A percentile compares a stretch with the other conserved stretches of the same genome.
These are phyloP conservation scores for Spilarctia lutea DNA, from an alignment of 2,888 invertebrate genomes.

Conservation along the genomic window DNA sequence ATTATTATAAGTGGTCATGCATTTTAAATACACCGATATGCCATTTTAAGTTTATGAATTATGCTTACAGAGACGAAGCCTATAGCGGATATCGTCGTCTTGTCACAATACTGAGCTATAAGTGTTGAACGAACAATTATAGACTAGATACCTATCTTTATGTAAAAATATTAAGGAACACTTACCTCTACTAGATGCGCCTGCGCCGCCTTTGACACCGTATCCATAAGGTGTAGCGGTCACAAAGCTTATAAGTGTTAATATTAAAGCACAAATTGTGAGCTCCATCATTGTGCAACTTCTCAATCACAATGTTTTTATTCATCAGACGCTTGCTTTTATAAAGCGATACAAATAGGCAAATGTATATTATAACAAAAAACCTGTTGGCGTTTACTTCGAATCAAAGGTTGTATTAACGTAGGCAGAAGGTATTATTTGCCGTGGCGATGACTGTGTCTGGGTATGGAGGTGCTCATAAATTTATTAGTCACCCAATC, in stretches of 20 bases:
- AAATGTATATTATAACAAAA: slow-evolving; percentile 73
- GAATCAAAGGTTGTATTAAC: slow-evolving; percentile 74
- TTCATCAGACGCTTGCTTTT: slow-evolving; percentile 72
- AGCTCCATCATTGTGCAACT: slow-evolving; percentile 82
- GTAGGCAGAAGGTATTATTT: slow-evolving; percentile 72
- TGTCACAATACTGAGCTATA: not conserved
- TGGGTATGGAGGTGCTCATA: slow-evolving; percentile 50
- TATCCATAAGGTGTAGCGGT: slow-evolving; percentile 75
- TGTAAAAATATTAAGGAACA: slow-evolving; percentile 14
- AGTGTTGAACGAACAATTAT: not conserved
- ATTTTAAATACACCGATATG: not conserved
- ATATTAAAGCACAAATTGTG: slow-evolving; percentile 66
- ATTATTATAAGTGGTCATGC: not conserved
- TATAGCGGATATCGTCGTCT: not conserved
- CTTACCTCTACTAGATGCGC: slow-evolving; percentile 75
- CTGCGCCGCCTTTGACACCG: slow-evolving; percentile 76
- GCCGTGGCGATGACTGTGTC: slow-evolving; percentile 59
- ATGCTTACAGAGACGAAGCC: not conserved
- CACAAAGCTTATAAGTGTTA: slow-evolving; percentile 67
- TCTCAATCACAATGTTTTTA: slow-evolving; percentile 76
- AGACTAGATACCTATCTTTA: not conserved
- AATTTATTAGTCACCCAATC: slow-evolving; percentile 63
- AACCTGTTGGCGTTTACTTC: slow-evolving; percentile 80
- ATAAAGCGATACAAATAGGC: slow-evolving; percentile 83
- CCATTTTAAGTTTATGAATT: not conserved